Evolutionary conservation across 2,888 invertebrate species (phyloP).

Genomic region (Drosophila antonietae): DNA sequence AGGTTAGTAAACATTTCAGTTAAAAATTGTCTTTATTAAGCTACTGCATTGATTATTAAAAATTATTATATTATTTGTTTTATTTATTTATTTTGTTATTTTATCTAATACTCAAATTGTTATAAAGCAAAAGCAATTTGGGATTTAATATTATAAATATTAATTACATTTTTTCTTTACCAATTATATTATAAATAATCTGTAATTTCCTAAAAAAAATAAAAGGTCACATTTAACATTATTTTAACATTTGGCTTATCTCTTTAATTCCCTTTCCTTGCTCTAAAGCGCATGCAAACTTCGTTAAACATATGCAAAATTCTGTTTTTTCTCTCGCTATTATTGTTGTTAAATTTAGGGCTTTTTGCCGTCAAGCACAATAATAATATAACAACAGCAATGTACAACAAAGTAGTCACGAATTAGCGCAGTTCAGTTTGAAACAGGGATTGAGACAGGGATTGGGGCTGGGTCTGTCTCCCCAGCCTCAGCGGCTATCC

Average conservation of each 20-base stretch:
- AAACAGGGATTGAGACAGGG: slow-evolving; percentile 20
- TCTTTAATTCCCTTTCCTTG: not conserved
- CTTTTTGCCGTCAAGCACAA: slow-evolving; percentile 49
- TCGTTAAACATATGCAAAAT: slow-evolving; percentile 16
- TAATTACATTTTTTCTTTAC: too few species aligned
- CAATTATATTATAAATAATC: too few species aligned
- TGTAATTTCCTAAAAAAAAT: too few species aligned
- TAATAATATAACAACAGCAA: slow-evolving; percentile 52
- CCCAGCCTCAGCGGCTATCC: too few species aligned
- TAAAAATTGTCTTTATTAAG: not conserved
- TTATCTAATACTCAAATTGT: too few species aligned
- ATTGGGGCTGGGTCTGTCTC: slow-evolving; percentile 11
- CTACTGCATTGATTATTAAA: not conserved
- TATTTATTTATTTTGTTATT: too few species aligned
- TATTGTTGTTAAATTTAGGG: slow-evolving; percentile 49
- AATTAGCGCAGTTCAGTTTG: slow-evolving; percentile 71
- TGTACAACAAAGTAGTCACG: slow-evolving; percentile 73
- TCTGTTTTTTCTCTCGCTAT: slow-evolving; percentile 11
- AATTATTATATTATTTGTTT: not conserved
- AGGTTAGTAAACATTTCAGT: too few species aligned
- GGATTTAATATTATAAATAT: too few species aligned
- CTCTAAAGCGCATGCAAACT: slow-evolving; percentile 19
- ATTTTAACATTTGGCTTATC: too few species aligned
- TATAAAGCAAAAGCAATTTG: too few species aligned
- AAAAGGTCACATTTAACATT: too few species aligned